Evolutionary conservation across 2,888 invertebrate genomes (phyloP).

Genomic region (Hyposoter dolosus): DNA sequence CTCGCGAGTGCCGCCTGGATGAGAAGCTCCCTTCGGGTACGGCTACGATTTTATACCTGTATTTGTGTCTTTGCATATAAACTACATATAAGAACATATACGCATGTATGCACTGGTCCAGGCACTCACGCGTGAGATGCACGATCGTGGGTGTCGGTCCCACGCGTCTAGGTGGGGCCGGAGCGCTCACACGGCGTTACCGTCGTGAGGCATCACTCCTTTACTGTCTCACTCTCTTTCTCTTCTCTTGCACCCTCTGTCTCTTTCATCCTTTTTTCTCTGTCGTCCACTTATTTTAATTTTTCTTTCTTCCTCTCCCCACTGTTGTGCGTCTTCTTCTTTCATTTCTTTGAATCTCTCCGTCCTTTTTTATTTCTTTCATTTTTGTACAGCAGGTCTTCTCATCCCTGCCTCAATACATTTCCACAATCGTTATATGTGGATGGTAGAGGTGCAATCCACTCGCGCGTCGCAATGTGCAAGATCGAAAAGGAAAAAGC

Average conservation of each 20-base stretch:
- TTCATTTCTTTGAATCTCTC: background rate
- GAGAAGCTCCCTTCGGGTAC: constrained; percentile 47
- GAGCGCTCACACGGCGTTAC: constrained; percentile 65
- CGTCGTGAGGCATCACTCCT: constrained; percentile 58
- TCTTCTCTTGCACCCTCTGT: constrained; percentile 65
- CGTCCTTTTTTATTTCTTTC: constrained; percentile 24
- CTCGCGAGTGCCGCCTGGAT: constrained; percentile 48
- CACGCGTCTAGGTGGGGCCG: constrained; percentile 84
- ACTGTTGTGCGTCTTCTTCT: constrained; percentile 34
- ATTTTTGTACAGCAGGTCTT: constrained; percentile 39
- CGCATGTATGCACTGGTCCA: constrained; percentile 44
- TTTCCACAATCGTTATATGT: constrained; percentile 78
- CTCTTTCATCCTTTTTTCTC: constrained; percentile 60
- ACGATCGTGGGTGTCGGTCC: constrained; percentile 84
- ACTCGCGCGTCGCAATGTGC: constrained; percentile 40
- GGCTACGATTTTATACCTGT: constrained; percentile 38
- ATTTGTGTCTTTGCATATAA: constrained; percentile 18
- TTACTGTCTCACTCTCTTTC: constrained; percentile 41
- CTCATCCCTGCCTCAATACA: constrained; percentile 50
- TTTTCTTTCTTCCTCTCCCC: constrained; percentile 47
- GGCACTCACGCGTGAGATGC: constrained; percentile 73
- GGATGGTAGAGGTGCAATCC: constrained; percentile 70
- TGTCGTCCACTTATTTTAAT: constrained; percentile 35
- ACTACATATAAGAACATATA: constrained; percentile 7
- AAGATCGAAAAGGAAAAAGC: constrained; percentile 44